A percentile compares a stretch with the other conserved stretches of the same genome.
phyloP scores from a whole-genome alignment of 2,797 vertebrate genomes.

The Rhabdomys pumilio region DNA sequence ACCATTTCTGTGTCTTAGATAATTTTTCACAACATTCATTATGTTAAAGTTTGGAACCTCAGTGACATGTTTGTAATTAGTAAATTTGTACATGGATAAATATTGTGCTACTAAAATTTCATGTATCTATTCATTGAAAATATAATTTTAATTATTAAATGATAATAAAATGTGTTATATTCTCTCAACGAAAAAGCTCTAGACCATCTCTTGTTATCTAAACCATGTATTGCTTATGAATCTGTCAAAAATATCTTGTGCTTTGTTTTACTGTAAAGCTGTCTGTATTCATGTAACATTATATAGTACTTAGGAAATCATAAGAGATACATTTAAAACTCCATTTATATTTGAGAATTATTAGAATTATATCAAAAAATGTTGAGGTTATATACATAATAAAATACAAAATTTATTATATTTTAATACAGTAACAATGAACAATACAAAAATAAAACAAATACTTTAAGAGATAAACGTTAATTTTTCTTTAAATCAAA shows the following conservation, averaged over 20 bases:
- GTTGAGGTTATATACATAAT: background rate
- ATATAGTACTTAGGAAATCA: background rate
- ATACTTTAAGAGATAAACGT: background rate
- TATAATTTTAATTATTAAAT: background rate
- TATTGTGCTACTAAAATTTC: background rate
- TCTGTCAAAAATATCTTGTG: background rate
- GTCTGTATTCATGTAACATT: background rate
- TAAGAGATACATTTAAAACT: background rate
- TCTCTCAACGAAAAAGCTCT: background rate
- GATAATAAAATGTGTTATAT: background rate
- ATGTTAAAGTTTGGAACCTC: background rate
- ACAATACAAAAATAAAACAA: background rate
- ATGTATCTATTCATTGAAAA: background rate
- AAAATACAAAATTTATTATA: background rate
- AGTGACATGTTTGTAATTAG: background rate
- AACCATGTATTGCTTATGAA: background rate
- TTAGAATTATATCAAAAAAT: background rate
- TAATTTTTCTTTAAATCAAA: background rate
- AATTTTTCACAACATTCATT: slow-evolving; percentile 17
- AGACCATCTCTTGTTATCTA: background rate
- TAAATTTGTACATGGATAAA: background rate
- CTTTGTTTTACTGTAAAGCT: background rate
- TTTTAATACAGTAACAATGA: background rate
- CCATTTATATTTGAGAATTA: background rate
- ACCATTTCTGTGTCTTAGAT: background rate